Evolutionary conservation across 2,113 vertebrate species (phyloP), one percentile per base, ranked within the genome.

Genomic region (Scomber colias): DNA sequence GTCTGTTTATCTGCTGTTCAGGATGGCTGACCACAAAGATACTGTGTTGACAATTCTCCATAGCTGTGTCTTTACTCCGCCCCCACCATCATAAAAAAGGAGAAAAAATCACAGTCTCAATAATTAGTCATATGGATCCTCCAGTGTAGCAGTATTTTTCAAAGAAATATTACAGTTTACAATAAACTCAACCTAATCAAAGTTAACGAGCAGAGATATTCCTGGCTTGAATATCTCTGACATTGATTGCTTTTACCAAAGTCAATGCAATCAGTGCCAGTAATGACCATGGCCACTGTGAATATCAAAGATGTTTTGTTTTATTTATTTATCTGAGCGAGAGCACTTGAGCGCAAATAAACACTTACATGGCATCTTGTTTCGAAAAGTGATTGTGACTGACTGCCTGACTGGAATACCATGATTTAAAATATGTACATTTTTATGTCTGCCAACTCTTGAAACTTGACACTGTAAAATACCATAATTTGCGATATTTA

Each of bases 11-110:
- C 60, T 69, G 54, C 56, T 10, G 59, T 70, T 89, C 65, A 48
- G 77, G 64, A 67, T 85, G 79, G 72, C 21, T 85, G 77, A 71
- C 44, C 75, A 40, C 63, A 69, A 56, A 82, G 49, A 79, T 66
- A 56, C 6, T 30, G 30, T 14, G 5, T 3, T 10, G 21, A 83
- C 24, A 75, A 51, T 54, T 64, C 63, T 45, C 19, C 19, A 50
- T 17, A 24, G 30, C 44, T 46, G 6, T 44, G 49, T 48, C 50
- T 9, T 15, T 49, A 62, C 16, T 3, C 27, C 2, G 11, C 5
- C 5, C 4, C 15, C 3, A 44, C 6, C 1, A 10, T 3, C 8
- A 2, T 27, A 40, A 27, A 61, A 3, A 66, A 5, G 8, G 9
- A 1, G 10, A 6, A 16, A 15, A 21, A 4, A 40, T 40, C 40